Evolutionary conservation across 2,797 vertebrate species (phyloP), one percentile per base, ranked within the genome.

Genomic region (Acanthurus leucopareius): DNA sequence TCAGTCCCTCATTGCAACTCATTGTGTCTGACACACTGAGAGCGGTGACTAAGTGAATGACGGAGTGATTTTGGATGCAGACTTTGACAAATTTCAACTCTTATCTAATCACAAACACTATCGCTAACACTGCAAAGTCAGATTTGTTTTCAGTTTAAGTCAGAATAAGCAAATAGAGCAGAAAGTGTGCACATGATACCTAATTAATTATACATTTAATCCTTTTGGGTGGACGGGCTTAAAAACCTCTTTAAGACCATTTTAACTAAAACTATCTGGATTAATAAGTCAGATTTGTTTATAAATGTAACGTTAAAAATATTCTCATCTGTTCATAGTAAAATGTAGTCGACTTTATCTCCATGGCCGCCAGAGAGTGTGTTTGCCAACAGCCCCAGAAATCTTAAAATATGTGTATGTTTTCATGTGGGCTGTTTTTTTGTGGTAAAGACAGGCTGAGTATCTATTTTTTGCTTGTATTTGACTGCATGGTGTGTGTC

Each of bases 351-450:
- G 32, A 62, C 51, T 61, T 60, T 22, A 67, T 32, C 22, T 71
- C 60, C 72, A 70, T 73, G 79, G 81, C 66, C 10, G 56, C 69
- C 69, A 5, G 60, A 57, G 65, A 51, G 42, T 4, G 80, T 69
- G 63, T 75, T 61, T 47, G 47, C 20, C 70, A 62, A 32, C 28
- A 28, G 68, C 47, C 53, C 22, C 6, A 44, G 32, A 70, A 79
- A 74, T 66, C 56, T 64, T 68, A 48, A 49, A 60, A 48, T 42
- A 16, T 22, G 48, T 54, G 47, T 15, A 16, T 49, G 14, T 35
- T 52, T 65, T 62, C 73, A 52, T 57, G 54, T 49, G 40, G 0
- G 10, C 47, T 25, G 28, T 56, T 42, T 52, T 62, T 61, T 61
- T 80, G 71, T 67, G 74, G 75, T 35, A 35, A 14, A 49, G 58